Percentiles rank a stretch among this genome's conserved stretches.
phyloP scores from a whole-genome alignment of 2,888 invertebrate genomes.

The Epiblema foenella region DNA sequence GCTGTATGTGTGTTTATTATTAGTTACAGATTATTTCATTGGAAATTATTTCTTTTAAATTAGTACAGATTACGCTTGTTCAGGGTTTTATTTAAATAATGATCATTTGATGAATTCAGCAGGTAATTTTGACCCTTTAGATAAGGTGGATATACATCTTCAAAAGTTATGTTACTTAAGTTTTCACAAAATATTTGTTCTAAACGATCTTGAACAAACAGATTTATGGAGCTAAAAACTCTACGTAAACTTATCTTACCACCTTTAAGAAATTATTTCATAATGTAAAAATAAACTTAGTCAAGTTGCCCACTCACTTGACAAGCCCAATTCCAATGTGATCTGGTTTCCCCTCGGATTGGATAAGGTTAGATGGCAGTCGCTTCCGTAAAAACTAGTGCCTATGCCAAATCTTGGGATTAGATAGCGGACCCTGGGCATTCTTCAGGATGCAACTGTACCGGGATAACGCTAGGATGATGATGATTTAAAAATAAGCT shows the following conservation, averaged over 20 bases:
- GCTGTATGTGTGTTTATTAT: constrained; percentile 1
- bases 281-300: constrained; percentile 17
- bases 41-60: constrained; percentile 11
- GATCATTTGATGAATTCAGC: neutral
- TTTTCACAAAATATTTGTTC: neutral
- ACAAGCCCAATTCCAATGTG: too few species aligned
- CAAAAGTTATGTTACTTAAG: too few species aligned
- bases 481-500: constrained; percentile 12
- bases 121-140: too few species aligned
- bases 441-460: too few species aligned
- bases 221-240: neutral
- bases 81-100: neutral
- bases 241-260: neutral
- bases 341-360: too few species aligned
- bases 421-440: too few species aligned
- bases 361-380: too few species aligned
- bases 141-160: too few species aligned
- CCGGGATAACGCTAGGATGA: too few species aligned
- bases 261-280: neutral
- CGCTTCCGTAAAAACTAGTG: too few species aligned
- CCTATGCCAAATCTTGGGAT: too few species aligned
- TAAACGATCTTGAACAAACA: neutral
- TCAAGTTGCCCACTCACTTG: too few species aligned
- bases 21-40: constrained; percentile 7
- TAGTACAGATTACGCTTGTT: constrained; percentile 4